Percentiles rank a stretch among this genome's conserved stretches.
These are phyloP conservation scores for Diplodus sargus DNA, from an alignment of 2,797 vertebrate species.

Conservation along the genomic window DNA sequence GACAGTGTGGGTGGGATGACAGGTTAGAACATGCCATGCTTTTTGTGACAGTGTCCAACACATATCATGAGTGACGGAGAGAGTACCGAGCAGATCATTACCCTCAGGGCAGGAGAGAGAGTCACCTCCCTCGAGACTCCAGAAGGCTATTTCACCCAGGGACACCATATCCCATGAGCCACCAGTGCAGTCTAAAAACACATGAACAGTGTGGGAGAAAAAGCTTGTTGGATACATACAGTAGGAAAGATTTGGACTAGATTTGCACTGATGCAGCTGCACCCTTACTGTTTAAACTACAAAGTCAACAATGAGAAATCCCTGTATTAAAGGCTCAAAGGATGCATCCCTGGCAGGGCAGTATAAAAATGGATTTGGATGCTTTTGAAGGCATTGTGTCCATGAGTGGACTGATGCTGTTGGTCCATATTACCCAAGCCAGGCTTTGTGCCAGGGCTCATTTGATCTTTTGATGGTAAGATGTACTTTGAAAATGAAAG, in stretches of 20 bases:
- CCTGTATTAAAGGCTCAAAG: background rate
- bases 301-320: background rate
- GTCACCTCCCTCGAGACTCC: conserved; percentile 87
- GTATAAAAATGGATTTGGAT: conserved; percentile 9
- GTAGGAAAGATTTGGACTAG: conserved; percentile 23
- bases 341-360: background rate
- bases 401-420: background rate
- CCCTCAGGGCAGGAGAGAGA: conserved; percentile 82
- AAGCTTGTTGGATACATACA: conserved; percentile 27
- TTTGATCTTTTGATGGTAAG: background rate
- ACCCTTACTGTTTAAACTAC: background rate
- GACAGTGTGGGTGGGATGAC: conserved; percentile 59
- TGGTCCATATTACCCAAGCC: background rate
- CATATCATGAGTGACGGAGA: conserved; percentile 48
- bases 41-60: conserved; percentile 59
- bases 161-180: conserved; percentile 85
- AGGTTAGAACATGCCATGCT: conserved; percentile 71
- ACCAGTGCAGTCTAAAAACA: conserved; percentile 83
- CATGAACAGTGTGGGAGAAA: conserved; percentile 67
- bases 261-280: conserved; percentile 12
- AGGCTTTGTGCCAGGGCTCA: background rate
- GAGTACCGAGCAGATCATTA: conserved; percentile 65
- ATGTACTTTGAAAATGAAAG: conserved; percentile 4
- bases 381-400: conserved; percentile 6
- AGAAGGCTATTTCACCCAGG: conserved; percentile 87